Conservation (phyloP, 2,113 vertebrate species). For the Corythoichthys intestinalis region DNA sequence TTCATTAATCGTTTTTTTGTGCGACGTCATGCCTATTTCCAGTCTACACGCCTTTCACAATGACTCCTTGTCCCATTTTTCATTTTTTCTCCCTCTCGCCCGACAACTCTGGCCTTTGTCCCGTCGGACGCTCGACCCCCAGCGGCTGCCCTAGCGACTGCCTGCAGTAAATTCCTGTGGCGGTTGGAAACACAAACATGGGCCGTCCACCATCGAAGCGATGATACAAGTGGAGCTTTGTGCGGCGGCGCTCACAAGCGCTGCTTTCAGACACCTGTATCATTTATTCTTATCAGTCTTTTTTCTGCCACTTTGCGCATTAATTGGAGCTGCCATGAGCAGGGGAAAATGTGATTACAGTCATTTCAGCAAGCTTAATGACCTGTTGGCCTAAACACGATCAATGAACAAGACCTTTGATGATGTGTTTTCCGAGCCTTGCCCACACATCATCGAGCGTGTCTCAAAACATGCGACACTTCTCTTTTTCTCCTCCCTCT, state of each 20-base stretch:
- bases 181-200: constrained; percentile 77
- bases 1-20: background rate
- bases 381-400: constrained; percentile 31
- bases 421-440: constrained; percentile 17
- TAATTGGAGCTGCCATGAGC: constrained; percentile 64
- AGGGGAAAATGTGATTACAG: constrained; percentile 67
- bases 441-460: constrained; percentile 27
- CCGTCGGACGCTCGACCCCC: constrained; percentile 59
- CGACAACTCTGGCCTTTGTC: constrained; percentile 66
- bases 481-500: constrained; percentile 62
- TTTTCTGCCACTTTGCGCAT: constrained; percentile 51
- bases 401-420: background rate
- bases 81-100: constrained; percentile 31
- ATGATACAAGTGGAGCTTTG: constrained; percentile 47
- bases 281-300: constrained; percentile 38
- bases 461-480: constrained; percentile 42
- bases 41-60: constrained; percentile 50
- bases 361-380: constrained; percentile 66
- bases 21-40: constrained; percentile 41
- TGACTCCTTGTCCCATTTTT: constrained; percentile 34
- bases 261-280: constrained; percentile 40
- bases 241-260: constrained; percentile 23
- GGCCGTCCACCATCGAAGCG: constrained; percentile 33
- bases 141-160: constrained; percentile 46
- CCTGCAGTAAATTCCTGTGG: constrained; percentile 75